Conservation (phyloP, 2,888 invertebrate genomes). For the Cheilosia vernalis region DNA sequence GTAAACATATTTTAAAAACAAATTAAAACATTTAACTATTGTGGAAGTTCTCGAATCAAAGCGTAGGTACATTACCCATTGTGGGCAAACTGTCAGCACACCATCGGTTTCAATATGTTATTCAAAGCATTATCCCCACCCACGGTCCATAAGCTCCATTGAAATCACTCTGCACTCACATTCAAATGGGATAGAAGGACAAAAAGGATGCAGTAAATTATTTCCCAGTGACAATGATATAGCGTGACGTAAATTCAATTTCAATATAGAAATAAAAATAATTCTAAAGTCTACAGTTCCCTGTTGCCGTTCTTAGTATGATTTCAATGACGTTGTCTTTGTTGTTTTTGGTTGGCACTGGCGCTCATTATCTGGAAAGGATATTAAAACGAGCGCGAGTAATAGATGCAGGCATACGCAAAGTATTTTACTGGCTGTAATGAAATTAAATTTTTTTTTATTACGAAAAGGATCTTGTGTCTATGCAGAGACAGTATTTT, state of each 20-base stretch:
- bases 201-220: conserved; percentile 67
- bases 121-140: conserved; percentile 25
- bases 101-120: not conserved
- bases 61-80: conserved; percentile 6
- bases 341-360: conserved; percentile 22
- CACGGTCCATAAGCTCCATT: conserved; percentile 7
- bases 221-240: conserved; percentile 59
- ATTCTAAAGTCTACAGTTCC: not conserved
- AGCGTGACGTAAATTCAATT: conserved; percentile 69
- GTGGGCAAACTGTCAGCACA: not conserved
- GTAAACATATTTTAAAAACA: too few species aligned
- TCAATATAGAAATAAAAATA: conserved; percentile 53
- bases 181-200: not conserved
- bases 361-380: conserved; percentile 32
- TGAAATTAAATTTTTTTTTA: conserved; percentile 14
- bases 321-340: conserved; percentile 52
- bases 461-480: conserved; percentile 18
- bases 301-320: conserved; percentile 26
- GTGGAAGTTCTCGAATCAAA: not conserved
- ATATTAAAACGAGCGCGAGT: conserved; percentile 50
- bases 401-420: conserved; percentile 35
- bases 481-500: not conserved
- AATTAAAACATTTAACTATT: too few species aligned
- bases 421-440: conserved; percentile 30
- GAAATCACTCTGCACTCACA: conserved; percentile 12